Conservation (phyloP, 1,140 invertebrate species). For the Eciton burchellii region DNA sequence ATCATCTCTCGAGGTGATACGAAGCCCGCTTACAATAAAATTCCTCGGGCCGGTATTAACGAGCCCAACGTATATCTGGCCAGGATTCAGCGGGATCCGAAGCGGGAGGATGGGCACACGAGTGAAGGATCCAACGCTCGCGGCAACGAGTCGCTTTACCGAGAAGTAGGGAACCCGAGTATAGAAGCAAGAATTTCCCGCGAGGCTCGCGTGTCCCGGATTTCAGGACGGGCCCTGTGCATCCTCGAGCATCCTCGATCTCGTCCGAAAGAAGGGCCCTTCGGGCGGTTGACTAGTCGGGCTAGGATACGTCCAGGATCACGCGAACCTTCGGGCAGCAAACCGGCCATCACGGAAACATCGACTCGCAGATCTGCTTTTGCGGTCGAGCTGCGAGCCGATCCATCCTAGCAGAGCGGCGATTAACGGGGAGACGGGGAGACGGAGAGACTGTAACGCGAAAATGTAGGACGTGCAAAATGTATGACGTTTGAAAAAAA, state of each 20-base stretch:
- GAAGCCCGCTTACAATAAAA: slow-evolving; percentile 30
- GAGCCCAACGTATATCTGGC: slow-evolving; percentile 38
- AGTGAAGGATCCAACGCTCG: slow-evolving; percentile 73
- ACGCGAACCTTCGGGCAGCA: slow-evolving; percentile 76
- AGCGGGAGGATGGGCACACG: slow-evolving; percentile 63
- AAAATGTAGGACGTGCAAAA: too few relatives aligned
- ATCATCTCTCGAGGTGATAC: slow-evolving; percentile 31
- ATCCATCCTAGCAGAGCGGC: slow-evolving; percentile 4
- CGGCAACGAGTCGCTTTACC: slow-evolving; percentile 79
- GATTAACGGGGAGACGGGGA: too few relatives aligned
- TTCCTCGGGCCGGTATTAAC: slow-evolving; percentile 27
- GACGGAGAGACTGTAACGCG: neutral
- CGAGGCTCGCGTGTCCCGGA: slow-evolving; percentile 85
- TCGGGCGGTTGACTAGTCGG: slow-evolving; percentile 72
- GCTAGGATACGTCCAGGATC: slow-evolving; percentile 79
- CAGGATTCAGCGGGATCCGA: slow-evolving; percentile 22
- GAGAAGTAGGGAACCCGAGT: slow-evolving; percentile 73
- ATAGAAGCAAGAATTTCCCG: slow-evolving; percentile 83
- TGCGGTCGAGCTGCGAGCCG: slow-evolving; percentile 9
- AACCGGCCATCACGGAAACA: slow-evolving; percentile 72
- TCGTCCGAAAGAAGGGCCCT: slow-evolving; percentile 72
- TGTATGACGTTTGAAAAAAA: too few relatives aligned
- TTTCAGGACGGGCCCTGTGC: slow-evolving; percentile 81
- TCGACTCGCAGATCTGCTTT: slow-evolving; percentile 63
- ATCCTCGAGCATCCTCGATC: slow-evolving; percentile 81